Evolutionary conservation across 2,113 vertebrate genomes (phyloP).

Genomic region (Xerus inauris): DNA sequence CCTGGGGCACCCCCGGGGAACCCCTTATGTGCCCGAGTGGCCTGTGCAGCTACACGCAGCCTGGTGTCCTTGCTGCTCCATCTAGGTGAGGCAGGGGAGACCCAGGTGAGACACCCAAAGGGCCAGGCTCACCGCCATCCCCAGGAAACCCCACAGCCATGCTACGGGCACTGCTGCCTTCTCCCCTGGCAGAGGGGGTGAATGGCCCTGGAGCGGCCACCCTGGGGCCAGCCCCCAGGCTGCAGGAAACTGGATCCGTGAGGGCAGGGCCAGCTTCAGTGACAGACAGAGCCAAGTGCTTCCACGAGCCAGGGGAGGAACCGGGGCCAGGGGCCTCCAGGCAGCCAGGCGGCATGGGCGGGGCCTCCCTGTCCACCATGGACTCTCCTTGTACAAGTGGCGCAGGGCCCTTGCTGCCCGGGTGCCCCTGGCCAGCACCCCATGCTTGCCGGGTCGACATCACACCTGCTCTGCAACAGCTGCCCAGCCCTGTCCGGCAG

Average conservation of each 20-base stretch:
- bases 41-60: no score
- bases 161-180: not conserved
- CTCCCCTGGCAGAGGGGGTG: not conserved
- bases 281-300: conserved; percentile 58
- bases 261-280: not conserved
- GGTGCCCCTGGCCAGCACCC: not conserved
- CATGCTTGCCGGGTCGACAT: not conserved
- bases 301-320: not conserved
- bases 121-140: no score
- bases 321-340: not conserved
- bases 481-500: not conserved
- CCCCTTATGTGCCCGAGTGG: rapidly evolving
- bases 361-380: not conserved
- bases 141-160: rapidly evolving
- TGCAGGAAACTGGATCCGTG: conserved; percentile 22
- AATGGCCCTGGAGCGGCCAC: not conserved
- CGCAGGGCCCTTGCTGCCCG: not conserved
- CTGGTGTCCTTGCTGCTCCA: rapidly evolving
- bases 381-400: not conserved
- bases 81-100: not conserved
- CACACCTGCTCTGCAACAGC: not conserved
- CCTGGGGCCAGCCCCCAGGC: not conserved
- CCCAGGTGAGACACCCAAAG: not conserved
- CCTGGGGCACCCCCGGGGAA: not conserved
- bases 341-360: not conserved